Percentiles rank a stretch among this genome's conserved stretches.
These are phyloP conservation scores for Dendrolimus punctatus DNA, from an alignment of 1,140 invertebrate species.

Conservation along the genomic window DNA sequence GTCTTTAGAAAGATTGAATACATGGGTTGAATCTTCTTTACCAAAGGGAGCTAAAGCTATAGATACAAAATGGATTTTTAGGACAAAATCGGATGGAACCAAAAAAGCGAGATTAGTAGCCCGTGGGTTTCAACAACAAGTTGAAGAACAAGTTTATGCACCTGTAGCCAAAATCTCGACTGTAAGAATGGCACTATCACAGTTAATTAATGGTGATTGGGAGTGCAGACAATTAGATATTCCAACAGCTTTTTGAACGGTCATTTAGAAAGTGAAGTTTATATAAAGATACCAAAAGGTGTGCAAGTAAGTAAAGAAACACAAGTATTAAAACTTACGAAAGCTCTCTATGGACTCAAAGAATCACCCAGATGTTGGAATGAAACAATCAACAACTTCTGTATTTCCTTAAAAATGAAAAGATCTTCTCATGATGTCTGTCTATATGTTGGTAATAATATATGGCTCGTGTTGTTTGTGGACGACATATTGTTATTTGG, in stretches of 20 bases:
- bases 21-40: conserved; percentile 11
- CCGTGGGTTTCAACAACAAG: conserved; percentile 4
- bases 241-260: neutral
- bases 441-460: no score
- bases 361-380: no score
- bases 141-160: neutral
- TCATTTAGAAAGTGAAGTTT: no score
- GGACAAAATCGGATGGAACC: conserved; percentile 12
- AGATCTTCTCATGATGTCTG: no score
- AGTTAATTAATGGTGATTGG: neutral
- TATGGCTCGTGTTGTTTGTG: no score
- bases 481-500: no score
- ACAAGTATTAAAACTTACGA: no score
- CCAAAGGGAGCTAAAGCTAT: conserved; percentile 13
- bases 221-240: conserved; percentile 2
- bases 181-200: conserved; percentile 1
- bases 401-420: no score
- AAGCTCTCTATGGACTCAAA: no score
- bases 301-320: no score
- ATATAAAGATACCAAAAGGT: no score
- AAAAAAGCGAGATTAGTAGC: conserved; percentile 20
- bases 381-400: no score
- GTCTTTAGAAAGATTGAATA: conserved; percentile 9
- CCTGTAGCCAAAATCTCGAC: neutral
- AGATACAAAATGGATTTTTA: conserved; percentile 26